Evolutionary conservation across 2,113 vertebrate genomes (phyloP).

Genomic region (Boulengeromyrus knoepffleri): DNA sequence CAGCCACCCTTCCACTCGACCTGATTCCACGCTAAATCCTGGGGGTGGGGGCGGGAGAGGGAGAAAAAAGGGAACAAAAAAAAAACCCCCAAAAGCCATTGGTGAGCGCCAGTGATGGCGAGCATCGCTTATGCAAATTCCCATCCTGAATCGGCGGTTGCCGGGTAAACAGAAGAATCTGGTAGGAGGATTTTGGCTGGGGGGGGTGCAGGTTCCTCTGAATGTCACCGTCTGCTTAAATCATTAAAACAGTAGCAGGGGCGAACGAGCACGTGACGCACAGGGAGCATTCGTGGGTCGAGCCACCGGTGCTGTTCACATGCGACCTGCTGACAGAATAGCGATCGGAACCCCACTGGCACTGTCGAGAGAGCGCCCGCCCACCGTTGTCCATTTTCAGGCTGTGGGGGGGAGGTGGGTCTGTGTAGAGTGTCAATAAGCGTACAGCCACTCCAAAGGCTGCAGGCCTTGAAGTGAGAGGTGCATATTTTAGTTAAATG

Average conservation of each 20-base stretch:
- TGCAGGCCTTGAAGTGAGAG: slow-evolving; percentile 7
- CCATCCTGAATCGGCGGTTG: slow-evolving; percentile 52
- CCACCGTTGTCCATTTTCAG: slow-evolving; percentile 4
- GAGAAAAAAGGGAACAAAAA: slow-evolving; percentile 12
- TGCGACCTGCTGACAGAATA: slow-evolving; percentile 52
- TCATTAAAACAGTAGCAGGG: slow-evolving; percentile 65
- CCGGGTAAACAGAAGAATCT: slow-evolving; percentile 58
- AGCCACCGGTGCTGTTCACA: slow-evolving; percentile 39
- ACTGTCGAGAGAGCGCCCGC: background rate
- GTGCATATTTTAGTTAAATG: slow-evolving; percentile 14
- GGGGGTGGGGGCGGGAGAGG: slow-evolving; percentile 39
- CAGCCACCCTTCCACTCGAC: slow-evolving; percentile 61
- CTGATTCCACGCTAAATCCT: slow-evolving; percentile 60
- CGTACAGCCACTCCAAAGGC: background rate
- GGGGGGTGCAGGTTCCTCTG: slow-evolving; percentile 37
- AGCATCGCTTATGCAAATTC: slow-evolving; percentile 66
- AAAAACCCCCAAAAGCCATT: slow-evolving; percentile 45
- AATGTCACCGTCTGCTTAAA: slow-evolving; percentile 65
- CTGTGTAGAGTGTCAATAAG: background rate
- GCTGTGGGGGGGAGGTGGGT: background rate
- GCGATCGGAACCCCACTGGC: slow-evolving; percentile 46
- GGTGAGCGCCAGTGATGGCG: slow-evolving; percentile 58
- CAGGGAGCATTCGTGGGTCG: slow-evolving; percentile 58
- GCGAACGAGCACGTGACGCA: slow-evolving; percentile 64
- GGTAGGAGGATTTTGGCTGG: slow-evolving; percentile 51